Conservation (phyloP, 2,797 vertebrate genomes). For the Lepilemur ruficaudatus region DNA sequence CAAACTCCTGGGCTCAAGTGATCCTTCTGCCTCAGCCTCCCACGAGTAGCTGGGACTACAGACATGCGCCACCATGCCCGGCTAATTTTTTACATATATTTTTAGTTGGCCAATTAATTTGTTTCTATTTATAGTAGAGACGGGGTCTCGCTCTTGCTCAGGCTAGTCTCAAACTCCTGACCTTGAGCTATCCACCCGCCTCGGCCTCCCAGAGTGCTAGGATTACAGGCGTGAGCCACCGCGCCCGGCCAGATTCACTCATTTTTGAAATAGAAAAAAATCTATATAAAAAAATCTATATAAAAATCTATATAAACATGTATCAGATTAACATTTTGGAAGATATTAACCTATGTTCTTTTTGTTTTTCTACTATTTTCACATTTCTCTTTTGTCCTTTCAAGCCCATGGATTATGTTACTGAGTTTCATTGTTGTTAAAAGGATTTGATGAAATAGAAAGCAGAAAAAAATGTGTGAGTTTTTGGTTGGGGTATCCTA, state of each 20-base stretch:
- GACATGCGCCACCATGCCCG: too few species aligned
- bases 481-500: neutral
- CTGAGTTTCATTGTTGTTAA: neutral
- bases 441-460: neutral
- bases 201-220: too few species aligned
- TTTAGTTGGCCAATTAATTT: too few species aligned
- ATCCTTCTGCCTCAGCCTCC: too few species aligned
- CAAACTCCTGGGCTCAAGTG: too few species aligned
- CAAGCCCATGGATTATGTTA: neutral
- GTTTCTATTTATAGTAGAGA: too few species aligned
- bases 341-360: neutral
- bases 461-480: neutral
- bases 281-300: neutral
- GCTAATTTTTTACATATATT: too few species aligned
- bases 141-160: too few species aligned
- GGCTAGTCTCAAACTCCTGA: too few species aligned
- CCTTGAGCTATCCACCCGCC: too few species aligned
- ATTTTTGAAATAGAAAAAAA: neutral
- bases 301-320: neutral
- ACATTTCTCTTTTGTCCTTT: neutral
- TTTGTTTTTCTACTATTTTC: neutral
- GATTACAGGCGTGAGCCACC: too few species aligned
- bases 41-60: too few species aligned
- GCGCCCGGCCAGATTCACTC: neutral
- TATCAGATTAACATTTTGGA: neutral